Evolutionary conservation across 2,797 vertebrate species (phyloP).

Genomic region (Aselliscus stoliczkanus): DNA sequence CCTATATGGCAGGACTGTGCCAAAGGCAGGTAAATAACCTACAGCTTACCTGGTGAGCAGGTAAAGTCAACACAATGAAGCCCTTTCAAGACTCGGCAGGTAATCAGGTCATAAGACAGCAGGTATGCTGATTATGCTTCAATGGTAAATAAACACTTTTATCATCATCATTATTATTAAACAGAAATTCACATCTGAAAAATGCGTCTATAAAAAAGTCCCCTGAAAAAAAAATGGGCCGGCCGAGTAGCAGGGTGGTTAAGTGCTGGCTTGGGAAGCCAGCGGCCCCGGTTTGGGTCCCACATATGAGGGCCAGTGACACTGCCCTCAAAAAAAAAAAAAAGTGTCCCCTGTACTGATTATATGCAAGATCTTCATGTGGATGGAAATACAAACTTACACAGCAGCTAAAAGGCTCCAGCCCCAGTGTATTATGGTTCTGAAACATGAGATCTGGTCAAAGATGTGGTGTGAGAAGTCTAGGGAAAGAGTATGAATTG

Average conservation of each 20-base stretch:
- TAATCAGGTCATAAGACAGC: not conserved
- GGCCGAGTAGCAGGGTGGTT: no score
- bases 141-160: not conserved
- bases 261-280: no score
- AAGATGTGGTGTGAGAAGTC: not conserved
- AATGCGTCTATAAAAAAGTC: no score
- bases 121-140: not conserved
- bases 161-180: not conserved
- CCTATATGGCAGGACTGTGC: not conserved
- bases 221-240: no score
- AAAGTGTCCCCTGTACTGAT: not conserved
- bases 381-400: not conserved
- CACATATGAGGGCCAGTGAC: no score
- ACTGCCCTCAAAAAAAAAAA: no score
- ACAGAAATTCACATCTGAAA: slow-evolving; percentile 16
- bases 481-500: not conserved
- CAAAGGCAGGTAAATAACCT: not conserved
- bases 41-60: not conserved
- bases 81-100: not conserved
- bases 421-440: not conserved
- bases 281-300: no score
- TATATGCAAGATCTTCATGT: not conserved
- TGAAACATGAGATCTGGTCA: not conserved
- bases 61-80: not conserved
- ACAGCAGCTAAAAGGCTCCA: not conserved